Conservation (phyloP, 2,888 invertebrate genomes). For the Nephrotoma guestfalica region DNA sequence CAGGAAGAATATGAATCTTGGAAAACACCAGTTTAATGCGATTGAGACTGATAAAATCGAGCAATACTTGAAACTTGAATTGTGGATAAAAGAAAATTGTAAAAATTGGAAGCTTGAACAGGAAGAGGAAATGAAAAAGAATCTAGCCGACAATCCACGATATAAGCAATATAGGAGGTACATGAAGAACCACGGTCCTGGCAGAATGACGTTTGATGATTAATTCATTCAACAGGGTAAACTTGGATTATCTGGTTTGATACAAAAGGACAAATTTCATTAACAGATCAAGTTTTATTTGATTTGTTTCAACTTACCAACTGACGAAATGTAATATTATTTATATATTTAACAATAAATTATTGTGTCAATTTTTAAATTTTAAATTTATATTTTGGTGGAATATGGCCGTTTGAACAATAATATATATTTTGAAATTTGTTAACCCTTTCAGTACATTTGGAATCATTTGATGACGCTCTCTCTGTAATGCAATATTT, state of each 20-base stretch:
- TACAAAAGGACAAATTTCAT: neutral
- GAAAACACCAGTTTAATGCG: conserved; percentile 53
- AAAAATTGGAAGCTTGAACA: conserved; percentile 62
- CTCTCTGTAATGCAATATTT: no score
- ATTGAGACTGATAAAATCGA: conserved; percentile 60
- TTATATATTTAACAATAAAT: neutral
- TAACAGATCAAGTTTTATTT: neutral
- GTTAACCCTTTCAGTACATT: no score
- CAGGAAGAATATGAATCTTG: conserved; percentile 58
- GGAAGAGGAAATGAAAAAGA: conserved; percentile 72
- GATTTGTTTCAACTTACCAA: neutral
- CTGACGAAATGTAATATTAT: neutral
- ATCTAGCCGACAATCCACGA: conserved; percentile 70
- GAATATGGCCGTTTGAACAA: no score
- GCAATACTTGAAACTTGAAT: conserved; percentile 54
- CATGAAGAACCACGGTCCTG: conserved; percentile 79
- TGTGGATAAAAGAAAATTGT: conserved; percentile 76
- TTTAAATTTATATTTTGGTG: neutral
- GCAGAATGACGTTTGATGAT: conserved; percentile 84
- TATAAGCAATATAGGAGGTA: conserved; percentile 83
- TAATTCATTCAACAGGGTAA: conserved; percentile 21
- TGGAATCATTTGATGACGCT: no score
- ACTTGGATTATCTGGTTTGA: neutral
- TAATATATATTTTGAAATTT: no score
- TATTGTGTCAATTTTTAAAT: neutral